Base-by-base conservation (phyloP, 2,888 invertebrate species). In the Carabus problematicus region DNA sequence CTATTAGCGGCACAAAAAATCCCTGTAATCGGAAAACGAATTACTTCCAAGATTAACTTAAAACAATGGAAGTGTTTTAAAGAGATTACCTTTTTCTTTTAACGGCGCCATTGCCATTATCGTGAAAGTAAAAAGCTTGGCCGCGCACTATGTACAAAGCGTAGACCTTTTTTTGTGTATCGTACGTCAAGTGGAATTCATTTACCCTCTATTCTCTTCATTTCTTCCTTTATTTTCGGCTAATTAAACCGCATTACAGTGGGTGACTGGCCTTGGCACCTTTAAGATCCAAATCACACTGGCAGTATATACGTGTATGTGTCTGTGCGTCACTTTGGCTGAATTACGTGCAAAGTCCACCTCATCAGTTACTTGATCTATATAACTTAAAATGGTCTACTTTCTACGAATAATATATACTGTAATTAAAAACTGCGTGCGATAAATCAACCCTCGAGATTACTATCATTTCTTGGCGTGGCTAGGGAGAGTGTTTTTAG, bases 1-100 rank as follows among this genome's bases (percentile, higher is more conserved):
- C 14, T 45, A 12, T 45, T 45, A 14, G 7, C 45, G 11, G 40
- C 56, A 29, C 3, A 18, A 39, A 56, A 29, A 56, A 56, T 56
- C 12, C 29, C 56, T 8, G 29, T 11, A 45, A 45, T 39, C 39
- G 56, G 56, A 1, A 29, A 56, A 56, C 29, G 56, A 56, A 56
- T 56, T 56, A 56, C 56, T 56, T 29, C 29, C 40, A 56, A 9
- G 56, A 18, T 56, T 56, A 56, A 56, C 29, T 56, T 29, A 56
- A 56, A 56, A 56, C 56, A 56, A 56, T 56, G 56, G 29, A 56
- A 56, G 56, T 56, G 56, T 56, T 56, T 40, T 56, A 56, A 56
- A 18, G 56, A 29, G 56, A 56, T 56, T 56, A 56, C 56, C 29
- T 56, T 56, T 29, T 56, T 56, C 29, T 4, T 12, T 29, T 19